Evolutionary conservation across 37 sponge, comb jelly and placozoan genomes (phyloP).

Genomic region (Halisarca cf. caerulea): DNA sequence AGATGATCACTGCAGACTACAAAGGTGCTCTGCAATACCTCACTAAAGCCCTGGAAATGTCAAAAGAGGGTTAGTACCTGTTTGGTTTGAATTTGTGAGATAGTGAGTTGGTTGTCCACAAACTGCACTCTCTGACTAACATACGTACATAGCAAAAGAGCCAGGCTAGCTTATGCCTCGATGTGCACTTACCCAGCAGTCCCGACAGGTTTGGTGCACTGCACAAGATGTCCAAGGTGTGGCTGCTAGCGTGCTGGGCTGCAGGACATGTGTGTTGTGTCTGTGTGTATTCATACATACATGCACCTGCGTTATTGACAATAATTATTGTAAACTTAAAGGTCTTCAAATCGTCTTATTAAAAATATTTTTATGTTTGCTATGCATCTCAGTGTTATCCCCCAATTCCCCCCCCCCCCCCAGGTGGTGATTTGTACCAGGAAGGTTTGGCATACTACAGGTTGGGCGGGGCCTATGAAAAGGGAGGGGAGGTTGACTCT

Average conservation of each 20-base stretch:
- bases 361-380: too few species aligned
- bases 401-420: not conserved
- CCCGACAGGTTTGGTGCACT: too few species aligned
- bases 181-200: too few species aligned
- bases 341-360: too few species aligned
- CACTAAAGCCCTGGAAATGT: conserved; percentile 72
- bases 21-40: conserved; percentile 48
- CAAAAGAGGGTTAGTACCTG: conserved; percentile 63
- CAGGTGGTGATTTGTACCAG: conserved; percentile 64
- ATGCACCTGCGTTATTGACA: too few species aligned
- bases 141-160: not conserved
- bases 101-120: too few species aligned
- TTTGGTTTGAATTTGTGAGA: too few species aligned
- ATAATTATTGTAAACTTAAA: too few species aligned
- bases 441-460: conserved; percentile 83
- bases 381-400: not conserved
- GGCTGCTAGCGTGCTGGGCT: too few species aligned
- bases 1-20: conserved; percentile 1
- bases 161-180: not conserved
- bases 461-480: conserved; percentile 66
- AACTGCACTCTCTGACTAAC: too few species aligned
- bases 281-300: too few species aligned
- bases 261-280: not conserved
- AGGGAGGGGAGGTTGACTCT: not conserved
- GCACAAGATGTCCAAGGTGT: too few species aligned